These are phyloP conservation scores for Maccullochella peelii DNA, from an alignment of 2,113 vertebrate species.

Conservation along the genomic window DNA sequence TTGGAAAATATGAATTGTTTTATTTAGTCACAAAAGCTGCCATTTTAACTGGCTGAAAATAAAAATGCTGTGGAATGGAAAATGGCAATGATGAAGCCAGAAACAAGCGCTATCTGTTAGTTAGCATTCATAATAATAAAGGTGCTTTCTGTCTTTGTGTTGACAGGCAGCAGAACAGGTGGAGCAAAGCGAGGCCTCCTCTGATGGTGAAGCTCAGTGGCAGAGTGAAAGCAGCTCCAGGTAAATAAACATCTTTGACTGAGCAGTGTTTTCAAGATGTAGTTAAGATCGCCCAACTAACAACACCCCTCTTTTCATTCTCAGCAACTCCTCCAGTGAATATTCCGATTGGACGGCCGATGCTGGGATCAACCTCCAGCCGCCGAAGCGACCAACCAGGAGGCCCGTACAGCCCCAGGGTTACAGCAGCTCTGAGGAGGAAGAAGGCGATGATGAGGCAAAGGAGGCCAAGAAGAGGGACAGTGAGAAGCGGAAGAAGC, in stretches of 20 bases:
- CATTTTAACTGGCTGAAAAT: not conserved
- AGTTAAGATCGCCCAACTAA: not conserved
- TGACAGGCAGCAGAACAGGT: conserved; percentile 87
- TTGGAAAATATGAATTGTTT: not conserved
- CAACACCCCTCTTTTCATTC: not conserved
- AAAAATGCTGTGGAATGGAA: not conserved
- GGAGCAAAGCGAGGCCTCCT: conserved; percentile 89
- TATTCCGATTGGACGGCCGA: conserved; percentile 99
- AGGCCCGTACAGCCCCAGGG: conserved; percentile 86
- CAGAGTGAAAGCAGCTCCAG: conserved; percentile 96
- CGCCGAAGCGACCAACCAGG: conserved; percentile 92
- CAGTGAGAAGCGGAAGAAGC: conserved; percentile 87
- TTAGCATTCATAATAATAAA: not conserved
- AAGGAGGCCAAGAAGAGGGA: conserved; percentile 68
- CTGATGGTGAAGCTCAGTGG: conserved; percentile 91
- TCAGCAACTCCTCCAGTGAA: conserved; percentile 95
- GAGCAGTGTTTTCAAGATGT: not conserved
- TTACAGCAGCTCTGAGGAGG: conserved; percentile 96
- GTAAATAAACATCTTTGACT: conserved; percentile 80
- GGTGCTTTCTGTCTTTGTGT: conserved; percentile 19
- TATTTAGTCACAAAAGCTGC: not conserved
- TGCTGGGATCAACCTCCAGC: conserved; percentile 98
- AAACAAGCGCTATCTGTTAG: not conserved
- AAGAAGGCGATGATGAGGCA: conserved; percentile 80
- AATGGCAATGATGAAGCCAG: not conserved